These are phyloP conservation scores for Lydus trimaculatus DNA, from an alignment of 2,888 invertebrate genomes.

Conservation along the genomic window DNA sequence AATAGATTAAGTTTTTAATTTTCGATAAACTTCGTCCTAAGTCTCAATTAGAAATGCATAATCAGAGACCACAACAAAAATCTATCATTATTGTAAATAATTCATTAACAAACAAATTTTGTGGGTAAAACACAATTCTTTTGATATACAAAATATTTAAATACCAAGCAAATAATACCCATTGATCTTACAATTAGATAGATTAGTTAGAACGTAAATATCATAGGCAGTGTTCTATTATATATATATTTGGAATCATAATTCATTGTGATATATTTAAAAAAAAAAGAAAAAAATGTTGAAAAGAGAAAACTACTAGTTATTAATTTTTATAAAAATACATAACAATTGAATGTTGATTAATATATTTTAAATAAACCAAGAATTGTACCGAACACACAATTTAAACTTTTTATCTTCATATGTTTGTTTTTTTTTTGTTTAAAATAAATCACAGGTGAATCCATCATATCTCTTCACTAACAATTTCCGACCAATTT, in stretches of 20 bases:
- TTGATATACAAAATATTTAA: background rate
- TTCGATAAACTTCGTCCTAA: background rate
- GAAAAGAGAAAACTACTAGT: conserved; percentile 5
- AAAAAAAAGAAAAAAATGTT: background rate
- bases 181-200: background rate
- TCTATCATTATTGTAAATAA: background rate
- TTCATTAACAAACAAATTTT: background rate
- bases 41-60: background rate
- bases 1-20: background rate
- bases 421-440: conserved; percentile 8
- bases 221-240: conserved; percentile 27
- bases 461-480: conserved; percentile 25
- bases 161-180: background rate
- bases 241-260: conserved; percentile 40
- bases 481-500: conserved; percentile 35
- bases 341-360: conserved; percentile 32
- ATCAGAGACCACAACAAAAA: background rate
- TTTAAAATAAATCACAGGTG: conserved; percentile 8
- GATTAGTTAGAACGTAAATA: background rate
- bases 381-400: conserved; percentile 15
- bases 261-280: conserved; percentile 49
- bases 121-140: background rate
- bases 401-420: background rate
- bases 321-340: conserved; percentile 32
- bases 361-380: conserved; percentile 50